phyloP scores from a whole-genome alignment of 1,140 invertebrate genomes.

The Hyles vespertilio region DNA sequence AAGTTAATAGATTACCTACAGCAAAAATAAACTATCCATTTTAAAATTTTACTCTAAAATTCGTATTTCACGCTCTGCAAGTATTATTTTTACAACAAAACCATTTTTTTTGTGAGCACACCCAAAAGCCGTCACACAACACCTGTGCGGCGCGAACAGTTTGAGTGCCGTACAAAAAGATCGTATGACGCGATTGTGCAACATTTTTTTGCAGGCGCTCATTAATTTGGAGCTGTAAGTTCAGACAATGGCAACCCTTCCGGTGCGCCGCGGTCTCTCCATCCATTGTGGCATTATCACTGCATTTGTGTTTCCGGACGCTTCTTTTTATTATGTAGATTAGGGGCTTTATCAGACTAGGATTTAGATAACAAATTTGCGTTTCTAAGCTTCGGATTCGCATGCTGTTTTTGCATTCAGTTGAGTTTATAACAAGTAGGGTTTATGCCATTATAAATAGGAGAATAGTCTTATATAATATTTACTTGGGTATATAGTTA shows the following conservation, averaged over 20 bases:
- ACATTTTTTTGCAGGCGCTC: conserved; percentile 65
- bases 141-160: conserved; percentile 16
- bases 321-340: conserved; percentile 73
- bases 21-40: no score
- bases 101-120: background rate
- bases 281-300: conserved; percentile 57
- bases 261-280: conserved; percentile 36
- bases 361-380: conserved; percentile 20
- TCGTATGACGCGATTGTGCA: conserved; percentile 65
- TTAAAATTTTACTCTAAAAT: no score
- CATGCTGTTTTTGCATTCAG: conserved; percentile 11
- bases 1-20: no score
- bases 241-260: conserved; percentile 65
- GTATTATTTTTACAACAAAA: background rate
- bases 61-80: background rate
- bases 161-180: conserved; percentile 48
- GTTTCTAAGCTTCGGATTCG: conserved; percentile 39
- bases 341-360: conserved; percentile 50
- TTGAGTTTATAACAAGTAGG: no score
- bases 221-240: conserved; percentile 70
- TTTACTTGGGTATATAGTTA: no score
- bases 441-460: no score
- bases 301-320: conserved; percentile 55
- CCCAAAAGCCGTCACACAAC: background rate
- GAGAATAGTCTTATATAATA: no score